A percentile compares a stretch with the other conserved stretches of the same genome.
Evolutionary conservation across 2,888 invertebrate genomes (phyloP).

Genomic region (Adelognathus sp.): DNA sequence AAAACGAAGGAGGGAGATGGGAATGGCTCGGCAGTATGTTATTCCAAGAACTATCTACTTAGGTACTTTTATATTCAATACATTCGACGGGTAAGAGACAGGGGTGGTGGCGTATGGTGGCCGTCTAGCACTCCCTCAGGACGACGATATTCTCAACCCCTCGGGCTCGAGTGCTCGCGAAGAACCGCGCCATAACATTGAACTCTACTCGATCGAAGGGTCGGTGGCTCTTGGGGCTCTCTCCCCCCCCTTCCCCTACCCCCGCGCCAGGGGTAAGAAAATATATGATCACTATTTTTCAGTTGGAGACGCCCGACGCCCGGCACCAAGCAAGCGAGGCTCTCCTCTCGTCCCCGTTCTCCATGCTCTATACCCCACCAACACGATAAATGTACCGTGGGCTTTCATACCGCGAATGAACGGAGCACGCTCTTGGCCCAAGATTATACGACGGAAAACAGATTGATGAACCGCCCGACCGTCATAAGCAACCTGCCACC

Average conservation of each 20-base stretch:
- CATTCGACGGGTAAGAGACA: constrained; percentile 69
- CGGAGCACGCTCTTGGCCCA: constrained; percentile 43
- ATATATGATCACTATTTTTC: constrained; percentile 70
- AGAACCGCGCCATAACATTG: constrained; percentile 68
- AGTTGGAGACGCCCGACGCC: constrained; percentile 59
- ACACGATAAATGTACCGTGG: constrained; percentile 14
- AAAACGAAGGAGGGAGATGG: constrained; percentile 16
- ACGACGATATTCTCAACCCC: constrained; percentile 61
- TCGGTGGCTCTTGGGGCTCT: constrained; percentile 10
- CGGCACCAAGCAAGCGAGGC: constrained; percentile 45
- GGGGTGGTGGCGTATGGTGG: constrained; percentile 56
- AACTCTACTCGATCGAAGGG: constrained; percentile 61
- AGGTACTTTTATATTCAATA: constrained; percentile 80
- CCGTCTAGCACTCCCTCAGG: constrained; percentile 76
- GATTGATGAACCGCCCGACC: constrained; percentile 52
- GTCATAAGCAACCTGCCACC: constrained; percentile 32
- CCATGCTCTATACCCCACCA: constrained; percentile 12
- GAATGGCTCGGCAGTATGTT: constrained; percentile 70
- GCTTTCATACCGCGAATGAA: constrained; percentile 49
- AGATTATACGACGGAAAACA: constrained; percentile 53
- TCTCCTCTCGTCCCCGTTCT: constrained; percentile 51
- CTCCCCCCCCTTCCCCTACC: background rate
- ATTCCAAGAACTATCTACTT: constrained; percentile 78
- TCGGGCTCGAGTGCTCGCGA: constrained; percentile 49
- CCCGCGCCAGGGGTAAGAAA: constrained; percentile 51